Percentiles rank a stretch among this genome's conserved stretches.
phyloP scores from a whole-genome alignment of 2,113 vertebrate species.

The Rhea americana region DNA sequence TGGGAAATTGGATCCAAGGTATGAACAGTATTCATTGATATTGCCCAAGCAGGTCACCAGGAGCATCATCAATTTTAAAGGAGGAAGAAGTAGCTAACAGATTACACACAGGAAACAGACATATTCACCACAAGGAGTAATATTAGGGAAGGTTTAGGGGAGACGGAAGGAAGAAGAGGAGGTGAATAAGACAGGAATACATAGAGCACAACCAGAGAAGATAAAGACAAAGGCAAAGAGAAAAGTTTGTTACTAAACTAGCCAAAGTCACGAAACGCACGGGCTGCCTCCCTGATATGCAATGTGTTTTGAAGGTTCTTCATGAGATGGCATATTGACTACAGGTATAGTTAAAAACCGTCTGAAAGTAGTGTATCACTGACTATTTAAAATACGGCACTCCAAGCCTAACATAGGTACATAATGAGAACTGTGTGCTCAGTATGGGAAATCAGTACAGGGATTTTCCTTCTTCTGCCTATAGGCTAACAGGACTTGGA shows the following conservation, averaged over 20 bases:
- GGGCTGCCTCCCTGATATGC: background rate
- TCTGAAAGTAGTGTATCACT: background rate
- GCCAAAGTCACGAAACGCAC: background rate
- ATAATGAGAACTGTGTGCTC: background rate
- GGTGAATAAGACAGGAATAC: background rate
- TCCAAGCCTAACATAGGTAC: background rate
- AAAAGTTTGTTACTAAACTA: conserved; percentile 20
- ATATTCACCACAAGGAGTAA: conserved; percentile 31
- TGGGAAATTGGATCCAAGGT: background rate
- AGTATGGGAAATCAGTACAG: background rate
- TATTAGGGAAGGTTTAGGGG: background rate
- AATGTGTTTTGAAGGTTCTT: background rate
- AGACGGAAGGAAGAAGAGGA: conserved; percentile 23
- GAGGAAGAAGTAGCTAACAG: conserved; percentile 46
- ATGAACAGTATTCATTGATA: background rate
- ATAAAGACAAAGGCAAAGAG: conserved; percentile 27
- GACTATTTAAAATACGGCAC: background rate
- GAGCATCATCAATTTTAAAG: conserved; percentile 15
- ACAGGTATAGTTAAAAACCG: background rate
- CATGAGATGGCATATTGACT: background rate
- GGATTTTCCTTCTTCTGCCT: background rate
- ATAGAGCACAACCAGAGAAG: conserved; percentile 11
- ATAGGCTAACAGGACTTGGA: background rate
- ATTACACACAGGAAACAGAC: conserved; percentile 42
- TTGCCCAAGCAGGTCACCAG: conserved; percentile 14